A percentile compares a stretch with the other conserved stretches of the same genome.
phyloP scores from a whole-genome alignment of 2,888 invertebrate species.

The Hesperia comma region DNA sequence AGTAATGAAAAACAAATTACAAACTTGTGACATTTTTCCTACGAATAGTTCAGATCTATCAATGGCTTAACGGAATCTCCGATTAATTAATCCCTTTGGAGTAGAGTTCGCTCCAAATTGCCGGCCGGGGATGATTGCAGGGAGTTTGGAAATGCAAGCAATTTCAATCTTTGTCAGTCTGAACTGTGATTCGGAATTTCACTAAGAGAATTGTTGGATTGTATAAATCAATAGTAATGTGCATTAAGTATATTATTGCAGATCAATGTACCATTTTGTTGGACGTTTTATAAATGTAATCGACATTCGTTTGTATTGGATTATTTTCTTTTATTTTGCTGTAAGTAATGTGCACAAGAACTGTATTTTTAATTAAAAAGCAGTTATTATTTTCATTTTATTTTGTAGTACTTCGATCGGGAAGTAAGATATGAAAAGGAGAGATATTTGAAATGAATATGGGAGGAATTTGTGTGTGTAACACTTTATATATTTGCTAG shows the following conservation, averaged over 20 bases:
- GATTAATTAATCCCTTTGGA: conserved; percentile 33
- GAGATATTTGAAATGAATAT: too few relatives aligned
- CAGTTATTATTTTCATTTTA: too few relatives aligned
- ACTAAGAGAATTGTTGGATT: conserved; percentile 15
- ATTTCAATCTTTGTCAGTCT: conserved; percentile 34
- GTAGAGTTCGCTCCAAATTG: conserved; percentile 23
- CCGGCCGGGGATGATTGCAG: conserved; percentile 26
- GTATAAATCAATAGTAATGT: conserved; percentile 9
- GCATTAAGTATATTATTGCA: not conserved
- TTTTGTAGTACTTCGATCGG: too few relatives aligned
- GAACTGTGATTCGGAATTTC: conserved; percentile 21
- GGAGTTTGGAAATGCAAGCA: conserved; percentile 36
- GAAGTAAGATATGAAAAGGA: too few relatives aligned
- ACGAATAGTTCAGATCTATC: conserved; percentile 24
- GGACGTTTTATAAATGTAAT: too few relatives aligned
- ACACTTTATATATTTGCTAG: too few relatives aligned
- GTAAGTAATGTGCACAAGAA: too few relatives aligned
- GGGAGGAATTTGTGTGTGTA: too few relatives aligned
- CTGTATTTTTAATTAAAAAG: too few relatives aligned
- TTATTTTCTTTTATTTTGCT: too few relatives aligned
- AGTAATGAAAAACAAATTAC: not conserved
- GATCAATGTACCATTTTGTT: not conserved
- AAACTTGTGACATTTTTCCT: conserved; percentile 14
- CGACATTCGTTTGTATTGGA: too few relatives aligned
- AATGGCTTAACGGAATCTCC: conserved; percentile 22